These are phyloP conservation scores for Thyatira batis DNA, from an alignment of 2,888 invertebrate genomes.

Conservation along the genomic window DNA sequence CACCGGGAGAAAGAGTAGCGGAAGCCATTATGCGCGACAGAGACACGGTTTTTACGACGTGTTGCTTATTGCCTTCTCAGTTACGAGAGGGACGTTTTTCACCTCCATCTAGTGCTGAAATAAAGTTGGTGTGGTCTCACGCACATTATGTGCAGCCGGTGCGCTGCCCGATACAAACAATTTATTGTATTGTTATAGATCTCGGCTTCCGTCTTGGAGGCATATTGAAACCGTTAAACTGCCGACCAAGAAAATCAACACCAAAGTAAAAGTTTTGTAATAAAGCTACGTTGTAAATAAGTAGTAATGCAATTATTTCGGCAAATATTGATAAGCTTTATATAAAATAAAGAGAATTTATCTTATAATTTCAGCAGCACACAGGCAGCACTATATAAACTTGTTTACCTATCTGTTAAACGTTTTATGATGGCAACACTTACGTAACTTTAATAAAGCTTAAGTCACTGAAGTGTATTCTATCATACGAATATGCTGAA, in stretches of 20 bases:
- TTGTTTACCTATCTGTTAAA: too few relatives aligned
- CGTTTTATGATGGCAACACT: constrained; percentile 5
- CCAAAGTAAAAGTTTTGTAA: constrained; percentile 9
- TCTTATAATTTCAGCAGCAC: too few relatives aligned
- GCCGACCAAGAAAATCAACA: constrained; percentile 34
- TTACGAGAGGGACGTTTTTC: constrained; percentile 58
- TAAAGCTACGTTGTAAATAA: too few relatives aligned
- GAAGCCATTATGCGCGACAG: constrained; percentile 30
- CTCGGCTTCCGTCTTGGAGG: constrained; percentile 51
- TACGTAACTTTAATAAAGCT: constrained; percentile 14
- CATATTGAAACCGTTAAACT: constrained; percentile 52
- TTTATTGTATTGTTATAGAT: constrained; percentile 75
- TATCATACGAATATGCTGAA: constrained; percentile 24
- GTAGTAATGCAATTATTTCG: too few relatives aligned
- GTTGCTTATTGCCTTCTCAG: constrained; percentile 57
- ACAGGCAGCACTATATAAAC: too few relatives aligned
- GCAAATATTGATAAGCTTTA: too few relatives aligned
- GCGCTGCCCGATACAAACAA: constrained; percentile 60
- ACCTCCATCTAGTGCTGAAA: constrained; percentile 56
- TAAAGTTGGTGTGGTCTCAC: constrained; percentile 61
- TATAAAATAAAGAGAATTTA: too few relatives aligned
- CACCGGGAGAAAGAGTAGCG: constrained; percentile 10
- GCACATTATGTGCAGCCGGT: constrained; percentile 68
- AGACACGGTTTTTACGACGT: constrained; percentile 51
- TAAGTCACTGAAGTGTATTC: constrained; percentile 31